phyloP scores from a whole-genome alignment of 2,797 vertebrate species.

The Bradypodion pumilum region DNA sequence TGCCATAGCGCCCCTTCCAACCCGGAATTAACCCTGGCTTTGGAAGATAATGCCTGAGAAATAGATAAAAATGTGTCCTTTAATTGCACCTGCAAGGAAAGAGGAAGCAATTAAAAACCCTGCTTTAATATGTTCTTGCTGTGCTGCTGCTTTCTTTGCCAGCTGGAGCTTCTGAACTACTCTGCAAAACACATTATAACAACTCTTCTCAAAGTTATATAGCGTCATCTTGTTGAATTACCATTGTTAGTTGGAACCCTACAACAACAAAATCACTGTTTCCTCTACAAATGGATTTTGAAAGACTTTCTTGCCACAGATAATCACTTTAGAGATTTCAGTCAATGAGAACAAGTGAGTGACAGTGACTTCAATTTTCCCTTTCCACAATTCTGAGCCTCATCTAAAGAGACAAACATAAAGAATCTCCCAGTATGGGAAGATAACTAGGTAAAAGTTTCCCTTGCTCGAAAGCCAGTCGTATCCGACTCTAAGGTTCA shows the following conservation, averaged over 20 bases:
- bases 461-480: too few relatives aligned
- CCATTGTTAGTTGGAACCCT: background rate
- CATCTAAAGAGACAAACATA: background rate
- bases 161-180: background rate
- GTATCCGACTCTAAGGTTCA: too few relatives aligned
- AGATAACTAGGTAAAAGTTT: too few relatives aligned
- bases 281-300: background rate
- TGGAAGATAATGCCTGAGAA: background rate
- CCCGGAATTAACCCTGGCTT: background rate
- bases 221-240: constrained; percentile 1
- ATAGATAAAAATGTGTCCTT: background rate
- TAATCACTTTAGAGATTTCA: background rate
- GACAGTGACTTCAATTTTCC: background rate
- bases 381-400: background rate
- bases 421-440: background rate
- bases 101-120: background rate
- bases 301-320: background rate
- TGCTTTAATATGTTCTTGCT: background rate
- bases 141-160: background rate
- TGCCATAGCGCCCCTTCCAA: background rate
- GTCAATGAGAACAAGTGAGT: background rate
- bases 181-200: background rate
- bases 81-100: background rate
- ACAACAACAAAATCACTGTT: background rate
- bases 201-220: background rate